A percentile compares a stretch with the other conserved stretches of the same genome.
phyloP scores from a whole-genome alignment of 2,888 invertebrate species.

The Tupiocoris notatus region DNA sequence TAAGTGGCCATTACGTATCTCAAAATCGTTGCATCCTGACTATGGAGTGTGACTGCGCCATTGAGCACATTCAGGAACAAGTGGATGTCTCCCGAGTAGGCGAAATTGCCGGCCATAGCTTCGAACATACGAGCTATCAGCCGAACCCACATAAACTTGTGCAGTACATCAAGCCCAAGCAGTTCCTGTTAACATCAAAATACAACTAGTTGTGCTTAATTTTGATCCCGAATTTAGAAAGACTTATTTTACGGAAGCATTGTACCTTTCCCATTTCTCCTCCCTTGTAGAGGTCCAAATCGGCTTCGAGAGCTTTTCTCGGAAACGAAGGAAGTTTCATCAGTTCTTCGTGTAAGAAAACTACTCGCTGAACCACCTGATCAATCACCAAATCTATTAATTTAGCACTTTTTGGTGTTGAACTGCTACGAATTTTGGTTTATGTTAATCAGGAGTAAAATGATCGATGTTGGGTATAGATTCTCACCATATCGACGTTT shows the following conservation, averaged over 20 bases:
- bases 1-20: conserved; percentile 95
- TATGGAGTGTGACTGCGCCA: conserved; percentile 92
- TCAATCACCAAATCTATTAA: no score
- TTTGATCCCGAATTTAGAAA: no score
- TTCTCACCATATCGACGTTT: conserved; percentile 79
- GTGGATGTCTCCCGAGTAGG: conserved; percentile 94
- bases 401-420: no score
- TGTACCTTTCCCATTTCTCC: conserved; percentile 81
- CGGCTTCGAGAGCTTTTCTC: conserved; percentile 94
- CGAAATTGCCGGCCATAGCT: conserved; percentile 96
- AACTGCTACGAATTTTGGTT: not conserved
- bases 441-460: not conserved
- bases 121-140: conserved; percentile 95
- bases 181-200: conserved; percentile 63
- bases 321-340: conserved; percentile 99
- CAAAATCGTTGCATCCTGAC: conserved; percentile 93
- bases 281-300: conserved; percentile 86
- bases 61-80: conserved; percentile 96
- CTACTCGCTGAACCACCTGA: conserved; percentile 92
- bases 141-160: conserved; percentile 99
- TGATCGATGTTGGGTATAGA: not conserved
- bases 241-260: no score
- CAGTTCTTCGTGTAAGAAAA: conserved; percentile 96
- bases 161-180: conserved; percentile 89
- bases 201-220: no score